These are phyloP conservation scores for Oostethus manadensis DNA, from an alignment of 2,113 vertebrate species.

Conservation along the genomic window DNA sequence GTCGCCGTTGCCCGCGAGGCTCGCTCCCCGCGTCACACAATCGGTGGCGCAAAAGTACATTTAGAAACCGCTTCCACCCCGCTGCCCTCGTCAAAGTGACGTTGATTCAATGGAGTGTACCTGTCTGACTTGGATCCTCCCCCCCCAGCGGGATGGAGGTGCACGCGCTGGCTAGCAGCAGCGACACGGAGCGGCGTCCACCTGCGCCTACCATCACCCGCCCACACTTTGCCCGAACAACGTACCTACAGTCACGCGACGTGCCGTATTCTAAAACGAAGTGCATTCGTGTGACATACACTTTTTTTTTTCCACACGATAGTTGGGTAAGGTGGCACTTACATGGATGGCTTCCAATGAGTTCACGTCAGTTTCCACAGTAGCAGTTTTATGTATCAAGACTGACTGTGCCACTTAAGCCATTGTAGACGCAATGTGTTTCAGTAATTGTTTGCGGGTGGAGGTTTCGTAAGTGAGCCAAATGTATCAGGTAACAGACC, in stretches of 20 bases:
- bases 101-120: slow-evolving; percentile 33
- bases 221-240: not conserved
- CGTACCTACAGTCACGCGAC: not conserved
- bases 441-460: not conserved
- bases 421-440: not conserved
- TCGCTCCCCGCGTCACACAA: not conserved
- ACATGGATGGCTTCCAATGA: slow-evolving; percentile 25
- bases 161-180: slow-evolving; percentile 28
- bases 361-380: not conserved
- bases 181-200: slow-evolving; percentile 61
- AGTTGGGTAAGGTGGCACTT: slow-evolving; percentile 19
- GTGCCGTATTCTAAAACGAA: too few species aligned
- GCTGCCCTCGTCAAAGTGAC: slow-evolving; percentile 8
- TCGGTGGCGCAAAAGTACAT: not conserved
- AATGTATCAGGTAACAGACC: not conserved
- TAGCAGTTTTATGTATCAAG: not conserved
- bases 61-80: not conserved
- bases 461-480: not conserved
- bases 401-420: not conserved
- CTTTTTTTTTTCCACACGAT: too few species aligned
- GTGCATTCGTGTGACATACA: too few species aligned
- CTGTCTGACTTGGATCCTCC: slow-evolving; percentile 31
- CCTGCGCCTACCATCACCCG: not conserved
- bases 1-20: not conserved
- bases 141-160: slow-evolving; percentile 39